These are phyloP conservation scores for Columba guinea DNA, from an alignment of 2,797 vertebrate species.

Conservation along the genomic window DNA sequence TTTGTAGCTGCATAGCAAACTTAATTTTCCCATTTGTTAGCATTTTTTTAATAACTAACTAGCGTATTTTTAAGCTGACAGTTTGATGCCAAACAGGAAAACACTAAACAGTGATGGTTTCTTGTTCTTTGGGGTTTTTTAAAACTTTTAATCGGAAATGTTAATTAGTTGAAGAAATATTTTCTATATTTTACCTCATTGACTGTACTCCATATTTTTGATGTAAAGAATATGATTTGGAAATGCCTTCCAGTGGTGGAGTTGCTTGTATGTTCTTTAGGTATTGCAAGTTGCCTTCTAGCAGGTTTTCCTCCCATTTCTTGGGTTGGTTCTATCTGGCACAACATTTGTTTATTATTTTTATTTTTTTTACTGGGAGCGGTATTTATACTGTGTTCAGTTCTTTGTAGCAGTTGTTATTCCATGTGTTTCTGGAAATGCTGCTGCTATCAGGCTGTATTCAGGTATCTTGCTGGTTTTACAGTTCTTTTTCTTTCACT, in stretches of 20 bases:
- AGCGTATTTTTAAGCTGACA: neutral
- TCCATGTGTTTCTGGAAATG: neutral
- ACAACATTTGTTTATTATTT: neutral
- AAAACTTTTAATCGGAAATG: neutral
- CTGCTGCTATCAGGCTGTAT: neutral
- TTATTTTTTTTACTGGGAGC: neutral
- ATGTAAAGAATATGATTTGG: neutral
- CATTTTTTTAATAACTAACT: neutral
- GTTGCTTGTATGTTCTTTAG: neutral
- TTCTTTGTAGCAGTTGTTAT: neutral
- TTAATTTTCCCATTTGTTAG: constrained; percentile 22
- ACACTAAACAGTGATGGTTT: neutral
- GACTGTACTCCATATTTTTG: neutral
- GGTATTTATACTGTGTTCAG: neutral
- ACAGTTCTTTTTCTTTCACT: neutral
- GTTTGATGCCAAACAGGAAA: neutral
- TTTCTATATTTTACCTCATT: neutral
- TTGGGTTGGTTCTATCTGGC: neutral
- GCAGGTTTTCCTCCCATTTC: neutral
- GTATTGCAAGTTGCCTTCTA: neutral
- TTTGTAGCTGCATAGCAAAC: neutral
- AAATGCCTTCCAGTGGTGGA: neutral
- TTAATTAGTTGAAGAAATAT: neutral
- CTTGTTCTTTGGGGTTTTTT: neutral
- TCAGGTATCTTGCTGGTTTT: neutral